Percentiles rank a stretch among this genome's conserved stretches.
phyloP scores from a whole-genome alignment of 2,797 vertebrate species.

The Liparis tanakae region DNA sequence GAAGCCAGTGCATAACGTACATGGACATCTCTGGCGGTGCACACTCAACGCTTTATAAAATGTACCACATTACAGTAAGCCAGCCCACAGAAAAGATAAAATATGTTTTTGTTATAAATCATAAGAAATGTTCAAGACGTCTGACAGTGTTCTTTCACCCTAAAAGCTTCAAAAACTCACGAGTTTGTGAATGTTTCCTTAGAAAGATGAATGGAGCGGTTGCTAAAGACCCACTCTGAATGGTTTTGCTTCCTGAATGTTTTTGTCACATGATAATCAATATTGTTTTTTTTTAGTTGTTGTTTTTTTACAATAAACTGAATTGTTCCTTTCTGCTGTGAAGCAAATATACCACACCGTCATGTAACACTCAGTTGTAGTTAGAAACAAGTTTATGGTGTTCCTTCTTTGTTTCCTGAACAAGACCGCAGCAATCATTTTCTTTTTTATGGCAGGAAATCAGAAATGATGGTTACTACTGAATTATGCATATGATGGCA shows the following conservation, averaged over 20 bases:
- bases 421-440: slow-evolving; percentile 28
- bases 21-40: slow-evolving; percentile 57
- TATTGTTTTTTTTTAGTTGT: slow-evolving; percentile 26
- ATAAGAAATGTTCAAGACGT: slow-evolving; percentile 43
- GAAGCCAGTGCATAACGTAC: slow-evolving; percentile 60
- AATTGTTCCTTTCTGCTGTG: slow-evolving; percentile 30
- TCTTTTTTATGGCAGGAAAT: slow-evolving; percentile 30
- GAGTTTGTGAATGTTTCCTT: slow-evolving; percentile 52
- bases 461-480: slow-evolving; percentile 49
- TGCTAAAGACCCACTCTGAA: slow-evolving; percentile 31
- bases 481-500: slow-evolving; percentile 70
- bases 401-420: slow-evolving; percentile 37
- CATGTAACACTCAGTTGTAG: slow-evolving; percentile 24
- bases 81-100: slow-evolving; percentile 56
- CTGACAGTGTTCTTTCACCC: slow-evolving; percentile 56
- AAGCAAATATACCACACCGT: slow-evolving; percentile 41
- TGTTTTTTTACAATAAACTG: slow-evolving; percentile 38
- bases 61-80: slow-evolving; percentile 42
- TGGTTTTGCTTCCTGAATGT: slow-evolving; percentile 48
- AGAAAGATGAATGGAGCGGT: slow-evolving; percentile 42
- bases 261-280: slow-evolving; percentile 59
- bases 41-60: slow-evolving; percentile 54
- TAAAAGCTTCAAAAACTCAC: slow-evolving; percentile 48
- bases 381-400: slow-evolving; percentile 32
- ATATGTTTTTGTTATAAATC: slow-evolving; percentile 28